phyloP scores from a whole-genome alignment of 2,113 vertebrate genomes.

The Ailurus styani region DNA sequence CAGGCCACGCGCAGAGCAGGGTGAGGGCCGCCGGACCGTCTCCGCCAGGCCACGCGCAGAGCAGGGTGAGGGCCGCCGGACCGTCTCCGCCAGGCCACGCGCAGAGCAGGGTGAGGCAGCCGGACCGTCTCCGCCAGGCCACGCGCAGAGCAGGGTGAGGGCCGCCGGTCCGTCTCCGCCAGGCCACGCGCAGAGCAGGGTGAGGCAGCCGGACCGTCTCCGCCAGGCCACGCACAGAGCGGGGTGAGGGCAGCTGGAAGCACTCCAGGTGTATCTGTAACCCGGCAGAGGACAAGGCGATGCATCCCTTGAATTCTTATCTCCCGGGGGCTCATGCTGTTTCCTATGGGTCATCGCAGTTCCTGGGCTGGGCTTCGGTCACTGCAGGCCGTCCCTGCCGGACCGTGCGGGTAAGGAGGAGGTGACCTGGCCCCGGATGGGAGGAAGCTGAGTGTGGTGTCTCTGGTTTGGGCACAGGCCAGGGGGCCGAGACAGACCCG shows the following conservation, averaged over 20 bases:
- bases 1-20: too few relatives aligned
- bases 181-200: rapidly evolving
- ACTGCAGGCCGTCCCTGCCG: background rate
- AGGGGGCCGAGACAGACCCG: background rate
- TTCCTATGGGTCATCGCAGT: background rate
- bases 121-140: too few relatives aligned
- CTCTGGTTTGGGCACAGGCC: background rate
- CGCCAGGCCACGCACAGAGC: rapidly evolving
- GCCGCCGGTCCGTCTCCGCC: rapidly evolving
- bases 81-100: too few relatives aligned
- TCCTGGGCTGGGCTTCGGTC: background rate
- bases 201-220: too few relatives aligned
- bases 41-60: too few relatives aligned
- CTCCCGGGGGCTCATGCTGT: rapidly evolving
- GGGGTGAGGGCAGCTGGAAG: rapidly evolving
- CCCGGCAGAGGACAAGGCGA: rapidly evolving
- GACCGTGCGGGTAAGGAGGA: rapidly evolving
- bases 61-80: too few relatives aligned
- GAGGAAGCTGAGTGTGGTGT: background rate
- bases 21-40: too few relatives aligned
- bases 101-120: too few relatives aligned
- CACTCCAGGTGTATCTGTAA: rapidly evolving
- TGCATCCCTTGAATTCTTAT: rapidly evolving
- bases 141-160: too few relatives aligned
- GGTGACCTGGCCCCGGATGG: too few relatives aligned